Percentiles rank a stretch among this genome's conserved stretches.
phyloP scores from a whole-genome alignment of 2,888 invertebrate species.

The Macaria liturata region DNA sequence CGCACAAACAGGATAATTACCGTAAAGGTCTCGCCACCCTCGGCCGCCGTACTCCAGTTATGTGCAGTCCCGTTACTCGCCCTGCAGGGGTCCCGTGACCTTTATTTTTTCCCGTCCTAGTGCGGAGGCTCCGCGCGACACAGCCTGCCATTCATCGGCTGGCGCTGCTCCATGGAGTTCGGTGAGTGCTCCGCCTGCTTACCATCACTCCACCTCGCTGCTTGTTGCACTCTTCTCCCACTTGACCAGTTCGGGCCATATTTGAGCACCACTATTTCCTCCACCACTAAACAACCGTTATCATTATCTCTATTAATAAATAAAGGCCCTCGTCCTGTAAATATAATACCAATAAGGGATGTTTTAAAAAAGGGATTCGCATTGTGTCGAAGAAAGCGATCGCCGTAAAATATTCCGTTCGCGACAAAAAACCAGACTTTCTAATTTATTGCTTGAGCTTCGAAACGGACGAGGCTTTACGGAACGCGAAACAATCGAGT shows the following conservation, averaged over 20 bases:
- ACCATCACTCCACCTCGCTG: not conserved
- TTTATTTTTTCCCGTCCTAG: constrained; percentile 58
- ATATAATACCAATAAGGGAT: constrained; percentile 39
- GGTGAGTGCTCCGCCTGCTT: constrained; percentile 47
- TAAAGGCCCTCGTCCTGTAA: constrained; percentile 19
- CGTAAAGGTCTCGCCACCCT: constrained; percentile 42
- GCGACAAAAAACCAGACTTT: constrained; percentile 55
- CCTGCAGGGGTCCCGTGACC: constrained; percentile 54
- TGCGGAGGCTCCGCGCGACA: constrained; percentile 22
- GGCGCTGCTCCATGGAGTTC: constrained; percentile 48
- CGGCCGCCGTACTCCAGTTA: constrained; percentile 19
- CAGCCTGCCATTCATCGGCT: constrained; percentile 12
- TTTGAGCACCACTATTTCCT: not conserved
- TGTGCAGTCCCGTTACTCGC: constrained; percentile 46
- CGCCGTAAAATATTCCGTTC: constrained; percentile 45
- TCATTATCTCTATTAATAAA: constrained; percentile 14
- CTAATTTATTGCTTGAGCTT: constrained; percentile 64
- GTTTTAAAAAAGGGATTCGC: constrained; percentile 43
- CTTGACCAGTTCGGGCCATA: not conserved
- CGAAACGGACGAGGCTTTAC: constrained; percentile 48
- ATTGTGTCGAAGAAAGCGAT: constrained; percentile 62
- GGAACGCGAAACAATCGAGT: constrained; percentile 55
- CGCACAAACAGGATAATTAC: constrained; percentile 26
- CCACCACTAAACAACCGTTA: constrained; percentile 12
- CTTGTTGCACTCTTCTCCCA: not conserved